Conservation (phyloP, 2,113 vertebrate species). For the Tetraodon nigroviridis region DNA sequence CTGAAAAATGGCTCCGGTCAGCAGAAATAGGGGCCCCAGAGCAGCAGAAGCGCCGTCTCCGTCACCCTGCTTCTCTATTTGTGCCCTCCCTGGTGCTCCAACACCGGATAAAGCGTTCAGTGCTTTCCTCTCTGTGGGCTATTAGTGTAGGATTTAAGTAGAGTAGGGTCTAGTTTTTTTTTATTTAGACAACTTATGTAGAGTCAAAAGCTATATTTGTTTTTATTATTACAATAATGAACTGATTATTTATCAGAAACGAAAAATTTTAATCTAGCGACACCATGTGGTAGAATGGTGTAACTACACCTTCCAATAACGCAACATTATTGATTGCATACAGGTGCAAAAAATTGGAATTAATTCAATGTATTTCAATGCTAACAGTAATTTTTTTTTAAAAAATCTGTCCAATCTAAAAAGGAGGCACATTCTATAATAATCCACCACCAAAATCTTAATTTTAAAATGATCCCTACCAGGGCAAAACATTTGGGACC, state of each 20-base stretch:
- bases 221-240: no score
- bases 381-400: no score
- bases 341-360: no score
- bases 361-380: no score
- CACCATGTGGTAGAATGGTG: constrained; percentile 20
- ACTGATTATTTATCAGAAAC: no score
- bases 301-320: constrained; percentile 12
- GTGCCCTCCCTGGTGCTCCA: constrained; percentile 15
- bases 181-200: background rate
- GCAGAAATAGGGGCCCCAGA: constrained; percentile 21
- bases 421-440: no score
- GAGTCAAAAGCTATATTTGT: background rate
- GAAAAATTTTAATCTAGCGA: constrained; percentile 2
- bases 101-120: constrained; percentile 27
- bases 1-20: constrained; percentile 52
- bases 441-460: background rate
- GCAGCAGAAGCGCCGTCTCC: constrained; percentile 26
- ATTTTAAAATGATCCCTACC: background rate
- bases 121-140: constrained; percentile 1
- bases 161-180: background rate
- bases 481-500: background rate
- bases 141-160: background rate
- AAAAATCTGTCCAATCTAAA: no score
- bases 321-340: no score
- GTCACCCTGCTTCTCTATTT: constrained; percentile 17